phyloP scores from a whole-genome alignment of 2,888 invertebrate genomes.

The Pycnomerus fuliginosus region DNA sequence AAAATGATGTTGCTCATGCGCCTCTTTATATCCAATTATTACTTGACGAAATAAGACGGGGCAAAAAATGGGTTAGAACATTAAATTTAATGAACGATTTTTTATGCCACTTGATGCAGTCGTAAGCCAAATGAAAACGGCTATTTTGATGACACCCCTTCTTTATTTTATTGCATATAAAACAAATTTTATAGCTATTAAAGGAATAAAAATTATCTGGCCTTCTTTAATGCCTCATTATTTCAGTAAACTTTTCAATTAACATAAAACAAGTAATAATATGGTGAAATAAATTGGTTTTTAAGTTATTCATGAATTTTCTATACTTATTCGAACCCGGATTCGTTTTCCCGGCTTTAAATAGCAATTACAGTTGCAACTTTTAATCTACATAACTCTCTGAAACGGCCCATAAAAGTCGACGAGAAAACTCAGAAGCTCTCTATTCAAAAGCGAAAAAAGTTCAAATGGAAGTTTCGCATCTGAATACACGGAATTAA shows the following conservation, averaged over 20 bases:
- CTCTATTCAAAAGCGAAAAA: slow-evolving; percentile 44
- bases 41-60: slow-evolving; percentile 32
- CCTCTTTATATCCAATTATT: slow-evolving; percentile 41
- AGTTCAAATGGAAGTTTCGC: slow-evolving; percentile 29
- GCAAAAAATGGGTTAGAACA: slow-evolving; percentile 28
- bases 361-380: slow-evolving; percentile 49
- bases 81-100: too few species aligned
- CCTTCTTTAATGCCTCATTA: too few species aligned
- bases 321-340: slow-evolving; percentile 37
- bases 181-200: too few species aligned
- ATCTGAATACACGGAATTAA: slow-evolving; percentile 25
- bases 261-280: too few species aligned
- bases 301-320: slow-evolving; percentile 41
- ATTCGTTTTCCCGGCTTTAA: slow-evolving; percentile 44
- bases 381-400: slow-evolving; percentile 49
- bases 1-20: slow-evolving; percentile 48
- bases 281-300: slow-evolving; percentile 13
- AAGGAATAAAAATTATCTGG: too few species aligned
- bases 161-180: too few species aligned
- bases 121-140: too few species aligned
- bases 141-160: too few species aligned
- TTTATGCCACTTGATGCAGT: too few species aligned
- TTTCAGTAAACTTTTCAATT: too few species aligned
- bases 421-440: slow-evolving; percentile 48
- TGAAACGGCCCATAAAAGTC: slow-evolving; percentile 45